Percentiles rank a stretch among this genome's conserved stretches.
Evolutionary conservation across 2,888 invertebrate genomes (phyloP).

Genomic region (Tachina fera): DNA sequence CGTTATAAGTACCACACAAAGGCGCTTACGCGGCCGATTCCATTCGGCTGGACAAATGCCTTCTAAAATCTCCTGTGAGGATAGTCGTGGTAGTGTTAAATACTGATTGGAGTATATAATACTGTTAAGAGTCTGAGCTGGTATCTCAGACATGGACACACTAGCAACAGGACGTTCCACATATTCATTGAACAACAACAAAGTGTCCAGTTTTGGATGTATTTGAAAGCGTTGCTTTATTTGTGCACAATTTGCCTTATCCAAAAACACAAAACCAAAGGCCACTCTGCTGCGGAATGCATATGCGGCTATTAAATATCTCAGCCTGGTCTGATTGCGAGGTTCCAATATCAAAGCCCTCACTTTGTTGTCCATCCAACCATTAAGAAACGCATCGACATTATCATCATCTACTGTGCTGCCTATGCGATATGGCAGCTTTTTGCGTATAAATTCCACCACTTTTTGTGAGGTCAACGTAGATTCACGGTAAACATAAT

Average conservation of each 20-base stretch:
- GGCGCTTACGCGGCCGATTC: constrained; percentile 88
- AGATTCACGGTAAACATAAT: constrained; percentile 93
- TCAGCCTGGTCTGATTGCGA: constrained; percentile 88
- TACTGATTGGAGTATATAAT: constrained; percentile 95
- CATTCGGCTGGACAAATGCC: constrained; percentile 92
- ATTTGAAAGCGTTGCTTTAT: constrained; percentile 89
- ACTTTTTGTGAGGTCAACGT: constrained; percentile 91
- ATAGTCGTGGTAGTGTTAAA: constrained; percentile 93
- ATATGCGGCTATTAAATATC: constrained; percentile 95
- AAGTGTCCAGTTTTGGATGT: constrained; percentile 88
- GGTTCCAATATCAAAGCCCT: constrained; percentile 94
- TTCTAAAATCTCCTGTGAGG: constrained; percentile 90
- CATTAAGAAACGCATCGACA: constrained; percentile 90
- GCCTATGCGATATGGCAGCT: constrained; percentile 92
- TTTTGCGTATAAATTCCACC: constrained; percentile 93
- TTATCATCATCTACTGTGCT: constrained; percentile 88
- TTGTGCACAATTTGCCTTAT: constrained; percentile 85
- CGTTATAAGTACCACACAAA: constrained; percentile 92
- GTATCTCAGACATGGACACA: constrained; percentile 94
- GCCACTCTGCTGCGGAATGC: constrained; percentile 92
- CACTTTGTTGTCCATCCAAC: constrained; percentile 96
- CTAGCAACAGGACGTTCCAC: constrained; percentile 91
- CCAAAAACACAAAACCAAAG: constrained; percentile 91
- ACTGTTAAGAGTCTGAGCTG: constrained; percentile 93
- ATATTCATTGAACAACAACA: constrained; percentile 96